A percentile compares a stretch with the other conserved stretches of the same genome.
Conservation (phyloP, 2,113 vertebrate species). For the Rhegmatorhina hoffmannsi region DNA sequence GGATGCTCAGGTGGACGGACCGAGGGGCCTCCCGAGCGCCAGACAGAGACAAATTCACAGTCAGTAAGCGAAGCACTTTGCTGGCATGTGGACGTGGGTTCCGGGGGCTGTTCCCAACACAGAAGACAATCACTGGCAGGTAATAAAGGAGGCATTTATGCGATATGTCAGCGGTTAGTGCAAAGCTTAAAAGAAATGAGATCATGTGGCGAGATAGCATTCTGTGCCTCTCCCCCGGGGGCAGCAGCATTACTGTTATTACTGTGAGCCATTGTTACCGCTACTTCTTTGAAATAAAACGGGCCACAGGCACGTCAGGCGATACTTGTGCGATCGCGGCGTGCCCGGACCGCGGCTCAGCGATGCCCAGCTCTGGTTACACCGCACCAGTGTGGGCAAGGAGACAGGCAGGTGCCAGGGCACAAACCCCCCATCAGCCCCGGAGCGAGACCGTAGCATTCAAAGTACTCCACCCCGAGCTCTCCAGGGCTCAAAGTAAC, state of each 20-base stretch:
- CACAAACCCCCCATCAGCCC: background rate
- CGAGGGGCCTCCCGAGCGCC: conserved; percentile 74
- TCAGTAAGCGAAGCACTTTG: conserved; percentile 77
- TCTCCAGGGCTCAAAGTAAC: background rate
- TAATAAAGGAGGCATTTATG: conserved; percentile 92
- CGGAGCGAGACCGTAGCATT: background rate
- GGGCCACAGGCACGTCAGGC: conserved; percentile 84
- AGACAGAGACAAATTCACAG: conserved; percentile 80
- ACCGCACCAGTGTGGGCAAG: background rate
- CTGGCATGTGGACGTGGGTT: conserved; percentile 81
- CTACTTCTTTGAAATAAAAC: conserved; percentile 82
- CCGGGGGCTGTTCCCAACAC: conserved; percentile 79
- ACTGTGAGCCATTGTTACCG: conserved; percentile 87
- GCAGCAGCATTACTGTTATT: conserved; percentile 84
- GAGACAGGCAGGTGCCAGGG: background rate
- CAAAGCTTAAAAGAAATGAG: conserved; percentile 85
- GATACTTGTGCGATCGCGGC: conserved; percentile 95
- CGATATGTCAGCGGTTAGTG: conserved; percentile 85
- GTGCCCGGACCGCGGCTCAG: conserved; percentile 68
- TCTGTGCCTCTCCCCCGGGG: conserved; percentile 80
- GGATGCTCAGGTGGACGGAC: conserved; percentile 78
- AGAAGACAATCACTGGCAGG: conserved; percentile 88
- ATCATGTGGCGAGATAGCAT: conserved; percentile 88
- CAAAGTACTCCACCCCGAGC: background rate
- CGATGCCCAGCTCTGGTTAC: conserved; percentile 81